Base-by-base conservation (phyloP, 2,888 invertebrate species). In the Diloba caeruleocephala region DNA sequence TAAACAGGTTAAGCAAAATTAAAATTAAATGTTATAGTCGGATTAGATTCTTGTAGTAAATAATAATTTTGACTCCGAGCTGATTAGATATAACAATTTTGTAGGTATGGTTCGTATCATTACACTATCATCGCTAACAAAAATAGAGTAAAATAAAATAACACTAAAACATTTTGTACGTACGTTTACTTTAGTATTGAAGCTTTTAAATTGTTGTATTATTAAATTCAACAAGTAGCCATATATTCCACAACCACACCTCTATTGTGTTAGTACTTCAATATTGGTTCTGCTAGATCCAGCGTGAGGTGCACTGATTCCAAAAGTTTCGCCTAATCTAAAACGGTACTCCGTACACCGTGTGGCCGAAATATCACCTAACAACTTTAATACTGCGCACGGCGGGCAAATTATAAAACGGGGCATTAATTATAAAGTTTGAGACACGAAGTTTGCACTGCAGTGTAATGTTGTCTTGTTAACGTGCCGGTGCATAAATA, bases 351-450 rank as follows among this genome's bases (percentile, higher is more conserved):
- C 56, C 26, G 61, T 74, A 73, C 74, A 71, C 58, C 64, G 65
- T 42, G 69, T 79, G 77, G 75, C 71, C 77, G 72, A 80, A 83
- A 82, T 81, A 79, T 78, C 71, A 73, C 76, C 68, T 71, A 74
- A 67, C 79, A 78, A 82, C 79, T 84, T 82, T 79, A 79, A 79
- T 82, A 77, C 72, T 75, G 81, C 81, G 66, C 81, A 80, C 81
- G 69, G 76, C 67, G 75, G 78, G 74, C 74, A 79, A 84, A 84
- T 85, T 83, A 85, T 85, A 85, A 85, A 89, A 85, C 79, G 76
- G 75, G 75, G 65, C 81, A 84, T 88, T 86, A 78, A 88, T 88
- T 88, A 87, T 74, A 81, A 88, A 89, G 82, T 87, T 88, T 69
- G 74, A 74, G 78, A 74, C 70, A 70, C 74, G 62, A 79, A 86